phyloP scores from a whole-genome alignment of 2,113 vertebrate species.

The Melanocharis versteri region DNA sequence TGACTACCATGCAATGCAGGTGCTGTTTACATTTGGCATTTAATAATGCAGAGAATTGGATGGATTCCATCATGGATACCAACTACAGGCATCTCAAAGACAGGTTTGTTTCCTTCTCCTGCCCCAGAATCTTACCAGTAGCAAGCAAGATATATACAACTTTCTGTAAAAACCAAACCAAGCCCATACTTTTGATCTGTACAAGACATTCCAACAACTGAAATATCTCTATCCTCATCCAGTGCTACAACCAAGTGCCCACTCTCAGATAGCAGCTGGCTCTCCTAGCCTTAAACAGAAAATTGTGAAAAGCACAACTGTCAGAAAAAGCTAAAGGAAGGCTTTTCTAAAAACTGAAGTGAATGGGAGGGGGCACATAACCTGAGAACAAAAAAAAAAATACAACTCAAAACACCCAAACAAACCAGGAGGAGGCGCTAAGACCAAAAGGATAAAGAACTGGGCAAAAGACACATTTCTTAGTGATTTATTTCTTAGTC shows the following conservation, averaged over 20 bases:
- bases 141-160: not conserved
- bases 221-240: not conserved
- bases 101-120: not conserved
- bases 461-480: not conserved
- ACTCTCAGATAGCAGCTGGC: not conserved
- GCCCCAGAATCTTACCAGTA: not conserved
- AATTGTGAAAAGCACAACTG: not conserved
- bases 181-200: not conserved
- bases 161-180: not conserved
- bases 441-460: not conserved
- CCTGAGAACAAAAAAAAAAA: not conserved
- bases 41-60: not conserved
- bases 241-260: not conserved
- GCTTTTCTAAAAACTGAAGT: not conserved
- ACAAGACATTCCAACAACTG: not conserved
- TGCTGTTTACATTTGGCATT: not conserved
- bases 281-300: not conserved
- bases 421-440: not conserved
- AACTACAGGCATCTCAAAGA: not conserved
- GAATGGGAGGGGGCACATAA: not conserved
- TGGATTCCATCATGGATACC: not conserved
- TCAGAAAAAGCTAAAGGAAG: not conserved
- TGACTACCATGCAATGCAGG: not conserved
- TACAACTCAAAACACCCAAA: rapidly evolving
- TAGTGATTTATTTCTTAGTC: not conserved